These are phyloP conservation scores for Etheostoma nigrum DNA, from an alignment of 2,797 vertebrate genomes.

Conservation along the genomic window DNA sequence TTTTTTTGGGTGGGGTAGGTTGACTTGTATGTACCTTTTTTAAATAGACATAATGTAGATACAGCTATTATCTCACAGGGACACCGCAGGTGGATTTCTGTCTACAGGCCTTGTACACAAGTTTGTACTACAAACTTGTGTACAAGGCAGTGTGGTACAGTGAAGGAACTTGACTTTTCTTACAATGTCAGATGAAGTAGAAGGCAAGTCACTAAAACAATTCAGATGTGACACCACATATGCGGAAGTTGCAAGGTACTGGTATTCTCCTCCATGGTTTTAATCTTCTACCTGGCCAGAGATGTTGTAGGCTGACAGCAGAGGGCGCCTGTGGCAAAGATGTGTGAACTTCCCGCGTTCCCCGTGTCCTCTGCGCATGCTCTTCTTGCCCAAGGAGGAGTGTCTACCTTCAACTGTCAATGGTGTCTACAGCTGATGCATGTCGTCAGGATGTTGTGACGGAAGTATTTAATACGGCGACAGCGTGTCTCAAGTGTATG, in stretches of 20 bases:
- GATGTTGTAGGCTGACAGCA: conserved; percentile 2
- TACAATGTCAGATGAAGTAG: not conserved
- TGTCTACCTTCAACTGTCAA: not conserved
- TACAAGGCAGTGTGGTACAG: no score
- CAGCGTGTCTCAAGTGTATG: not conserved
- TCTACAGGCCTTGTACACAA: no score
- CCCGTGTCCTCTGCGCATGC: not conserved
- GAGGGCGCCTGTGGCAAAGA: conserved; percentile 43
- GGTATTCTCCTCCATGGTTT: not conserved
- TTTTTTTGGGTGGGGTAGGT: no score
- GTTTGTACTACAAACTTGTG: not conserved
- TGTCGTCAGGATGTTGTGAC: not conserved
- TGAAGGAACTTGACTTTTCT: not conserved
- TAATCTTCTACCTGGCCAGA: not conserved
- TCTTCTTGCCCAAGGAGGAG: conserved; percentile 16
- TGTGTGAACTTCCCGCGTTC: not conserved
- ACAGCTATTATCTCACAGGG: not conserved
- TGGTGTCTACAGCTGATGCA: conserved; percentile 10
- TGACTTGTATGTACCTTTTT: not conserved
- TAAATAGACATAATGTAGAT: not conserved
- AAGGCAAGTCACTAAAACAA: not conserved
- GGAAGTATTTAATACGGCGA: not conserved
- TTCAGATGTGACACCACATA: not conserved
- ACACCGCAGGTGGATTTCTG: not conserved
- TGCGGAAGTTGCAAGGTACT: not conserved